Percentiles rank a stretch among this genome's conserved stretches.
Conservation (phyloP, 2,113 vertebrate genomes). For the crab-eating macaque (Macaca fascicularis) region DNA sequence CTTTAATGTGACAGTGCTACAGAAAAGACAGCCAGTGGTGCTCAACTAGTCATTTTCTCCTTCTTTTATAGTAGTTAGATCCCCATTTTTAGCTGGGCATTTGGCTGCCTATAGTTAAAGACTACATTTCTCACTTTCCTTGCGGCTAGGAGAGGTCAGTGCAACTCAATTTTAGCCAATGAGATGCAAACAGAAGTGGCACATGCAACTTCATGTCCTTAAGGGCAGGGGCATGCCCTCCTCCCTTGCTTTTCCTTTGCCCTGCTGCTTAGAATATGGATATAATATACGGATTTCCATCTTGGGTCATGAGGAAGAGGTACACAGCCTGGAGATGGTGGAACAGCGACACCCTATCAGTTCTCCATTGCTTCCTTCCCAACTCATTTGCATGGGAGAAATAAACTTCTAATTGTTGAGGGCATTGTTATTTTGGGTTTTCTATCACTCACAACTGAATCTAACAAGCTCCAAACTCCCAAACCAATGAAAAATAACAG, state of each 20-base stretch:
- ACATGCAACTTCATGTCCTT: not conserved
- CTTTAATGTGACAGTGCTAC: not conserved
- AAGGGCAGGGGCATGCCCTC: too few species aligned
- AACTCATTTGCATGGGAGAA: not conserved
- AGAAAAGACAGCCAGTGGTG: not conserved
- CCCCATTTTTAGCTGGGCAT: not conserved
- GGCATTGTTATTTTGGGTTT: not conserved
- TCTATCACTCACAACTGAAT: not conserved
- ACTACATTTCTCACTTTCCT: not conserved
- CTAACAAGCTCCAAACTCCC: not conserved
- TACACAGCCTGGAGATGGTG: not conserved
- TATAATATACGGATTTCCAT: not conserved
- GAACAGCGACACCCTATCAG: not conserved
- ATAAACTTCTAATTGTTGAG: not conserved
- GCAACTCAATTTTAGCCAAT: not conserved
- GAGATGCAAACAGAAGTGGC: not conserved
- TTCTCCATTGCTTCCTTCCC: not conserved
- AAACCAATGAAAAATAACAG: not conserved
- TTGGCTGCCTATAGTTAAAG: not conserved
- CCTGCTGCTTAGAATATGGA: not conserved
- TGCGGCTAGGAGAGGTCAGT: not conserved
- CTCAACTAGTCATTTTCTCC: not conserved
- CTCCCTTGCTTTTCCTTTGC: not conserved
- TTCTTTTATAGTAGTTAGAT: not conserved
- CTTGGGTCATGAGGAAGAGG: not conserved